Evolutionary conservation across 2,888 invertebrate species (phyloP).

Genomic region (Eupelmus urozonus): DNA sequence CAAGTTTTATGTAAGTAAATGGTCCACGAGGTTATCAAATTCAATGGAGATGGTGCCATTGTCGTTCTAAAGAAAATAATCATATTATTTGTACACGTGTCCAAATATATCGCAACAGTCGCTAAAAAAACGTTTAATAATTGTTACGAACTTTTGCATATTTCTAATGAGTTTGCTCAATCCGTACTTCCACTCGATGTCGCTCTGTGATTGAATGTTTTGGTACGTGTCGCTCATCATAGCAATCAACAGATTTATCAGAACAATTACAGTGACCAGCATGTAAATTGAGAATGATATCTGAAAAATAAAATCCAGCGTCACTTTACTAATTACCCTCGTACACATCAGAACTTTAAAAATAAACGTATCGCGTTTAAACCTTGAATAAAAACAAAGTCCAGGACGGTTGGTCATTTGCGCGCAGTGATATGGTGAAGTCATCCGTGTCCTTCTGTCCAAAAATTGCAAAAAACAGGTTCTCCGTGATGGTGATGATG

Average conservation of each 20-base stretch:
- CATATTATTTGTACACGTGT: too few relatives aligned
- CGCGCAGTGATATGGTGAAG: conserved; percentile 68
- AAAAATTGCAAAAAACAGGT: conserved; percentile 99
- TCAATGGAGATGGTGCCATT: conserved; percentile 85
- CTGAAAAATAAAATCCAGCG: conserved; percentile 62
- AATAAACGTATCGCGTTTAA: conserved; percentile 64
- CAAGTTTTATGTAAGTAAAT: conserved; percentile 76
- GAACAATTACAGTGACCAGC: conserved; percentile 98
- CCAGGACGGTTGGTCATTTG: conserved; percentile 84
- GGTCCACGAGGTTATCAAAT: conserved; percentile 82
- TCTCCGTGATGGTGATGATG: conserved; percentile 95
- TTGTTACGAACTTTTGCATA: conserved; percentile 83
- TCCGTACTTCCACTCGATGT: conserved; percentile 89
- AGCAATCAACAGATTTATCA: conserved; percentile 99
- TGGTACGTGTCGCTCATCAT: conserved; percentile 99
- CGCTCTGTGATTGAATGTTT: conserved; percentile 91
- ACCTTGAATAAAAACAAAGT: conserved; percentile 91
- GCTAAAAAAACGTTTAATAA: neutral
- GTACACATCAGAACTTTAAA: neutral
- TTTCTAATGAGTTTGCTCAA: conserved; percentile 86
- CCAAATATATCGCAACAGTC: too few relatives aligned
- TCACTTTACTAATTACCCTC: neutral
- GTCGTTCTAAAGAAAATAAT: conserved; percentile 77
- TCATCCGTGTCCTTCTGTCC: conserved; percentile 93
- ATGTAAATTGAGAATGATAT: conserved; percentile 94